Percentiles rank a stretch among this genome's conserved stretches.
Evolutionary conservation across 1,140 invertebrate genomes (phyloP).

Genomic region (Drosophila miranda): DNA sequence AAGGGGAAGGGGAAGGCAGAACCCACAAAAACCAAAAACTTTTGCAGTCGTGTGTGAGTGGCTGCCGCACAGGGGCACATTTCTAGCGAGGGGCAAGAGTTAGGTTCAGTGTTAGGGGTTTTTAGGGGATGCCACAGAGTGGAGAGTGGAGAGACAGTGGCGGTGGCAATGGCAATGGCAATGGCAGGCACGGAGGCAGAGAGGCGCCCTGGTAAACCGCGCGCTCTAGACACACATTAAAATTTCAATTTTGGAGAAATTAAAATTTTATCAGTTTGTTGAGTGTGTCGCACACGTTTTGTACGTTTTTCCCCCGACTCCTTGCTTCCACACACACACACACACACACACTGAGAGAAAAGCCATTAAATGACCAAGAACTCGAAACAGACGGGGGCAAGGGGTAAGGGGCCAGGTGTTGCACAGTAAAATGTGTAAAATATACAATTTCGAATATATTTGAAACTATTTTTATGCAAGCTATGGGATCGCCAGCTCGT

Average conservation of each 20-base stretch:
- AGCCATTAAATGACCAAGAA: slow-evolving; percentile 36
- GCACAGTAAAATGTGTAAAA: slow-evolving; percentile 7
- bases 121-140: slow-evolving; percentile 12
- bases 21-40: slow-evolving; percentile 49
- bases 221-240: slow-evolving; percentile 65
- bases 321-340: background rate
- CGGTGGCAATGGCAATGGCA: no score
- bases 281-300: slow-evolving; percentile 38
- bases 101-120: slow-evolving; percentile 13
- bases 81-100: slow-evolving; percentile 7
- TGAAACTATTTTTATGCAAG: background rate
- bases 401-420: slow-evolving; percentile 8
- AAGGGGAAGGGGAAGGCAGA: background rate
- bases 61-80: slow-evolving; percentile 32
- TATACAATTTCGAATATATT: background rate
- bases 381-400: background rate
- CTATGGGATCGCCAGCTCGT: no score
- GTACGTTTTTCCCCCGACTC: slow-evolving; percentile 2
- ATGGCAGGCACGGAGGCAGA: background rate
- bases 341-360: slow-evolving; percentile 10
- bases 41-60: slow-evolving; percentile 31
- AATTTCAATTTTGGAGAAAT: slow-evolving; percentile 71
- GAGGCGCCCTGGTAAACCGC: slow-evolving; percentile 31
- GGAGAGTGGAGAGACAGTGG: no score
- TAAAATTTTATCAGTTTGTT: slow-evolving; percentile 69